phyloP scores from a whole-genome alignment of 2,113 vertebrate species.

The Struthidea cinerea region DNA sequence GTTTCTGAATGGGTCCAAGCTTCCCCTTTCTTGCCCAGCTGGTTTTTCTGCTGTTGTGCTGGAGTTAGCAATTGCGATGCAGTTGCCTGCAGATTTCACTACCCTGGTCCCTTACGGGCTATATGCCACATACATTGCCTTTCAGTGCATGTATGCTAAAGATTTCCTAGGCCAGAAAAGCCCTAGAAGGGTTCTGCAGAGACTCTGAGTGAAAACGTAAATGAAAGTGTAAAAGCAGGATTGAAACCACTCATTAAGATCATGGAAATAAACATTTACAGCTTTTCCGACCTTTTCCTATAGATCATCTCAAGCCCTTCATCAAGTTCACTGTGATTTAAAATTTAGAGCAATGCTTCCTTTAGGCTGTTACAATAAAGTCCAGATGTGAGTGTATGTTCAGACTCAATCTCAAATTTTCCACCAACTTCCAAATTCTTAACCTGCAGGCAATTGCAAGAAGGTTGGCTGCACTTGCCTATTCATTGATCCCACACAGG shows the following conservation, averaged over 20 bases:
- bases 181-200: background rate
- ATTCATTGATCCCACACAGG: background rate
- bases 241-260: constrained; percentile 32
- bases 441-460: constrained; percentile 59
- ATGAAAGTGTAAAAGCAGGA: background rate
- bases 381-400: constrained; percentile 35
- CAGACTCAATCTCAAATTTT: constrained; percentile 40
- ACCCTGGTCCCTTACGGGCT: background rate
- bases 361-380: constrained; percentile 64
- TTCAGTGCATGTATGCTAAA: background rate
- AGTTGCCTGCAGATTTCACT: background rate
- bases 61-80: background rate
- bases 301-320: constrained; percentile 64
- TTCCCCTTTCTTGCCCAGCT: background rate
- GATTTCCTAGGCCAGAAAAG: constrained; percentile 19
- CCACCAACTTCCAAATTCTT: constrained; percentile 31
- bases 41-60: background rate
- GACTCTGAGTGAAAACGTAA: background rate
- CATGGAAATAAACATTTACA: constrained; percentile 59
- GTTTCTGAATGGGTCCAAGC: background rate
- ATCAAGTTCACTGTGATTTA: constrained; percentile 54
- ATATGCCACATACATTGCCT: background rate
- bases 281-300: constrained; percentile 72
- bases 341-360: constrained; percentile 60
- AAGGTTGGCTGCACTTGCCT: constrained; percentile 61